These are phyloP conservation scores for Shargacucullia verbasci DNA, from an alignment of 2,888 invertebrate species.

Conservation along the genomic window DNA sequence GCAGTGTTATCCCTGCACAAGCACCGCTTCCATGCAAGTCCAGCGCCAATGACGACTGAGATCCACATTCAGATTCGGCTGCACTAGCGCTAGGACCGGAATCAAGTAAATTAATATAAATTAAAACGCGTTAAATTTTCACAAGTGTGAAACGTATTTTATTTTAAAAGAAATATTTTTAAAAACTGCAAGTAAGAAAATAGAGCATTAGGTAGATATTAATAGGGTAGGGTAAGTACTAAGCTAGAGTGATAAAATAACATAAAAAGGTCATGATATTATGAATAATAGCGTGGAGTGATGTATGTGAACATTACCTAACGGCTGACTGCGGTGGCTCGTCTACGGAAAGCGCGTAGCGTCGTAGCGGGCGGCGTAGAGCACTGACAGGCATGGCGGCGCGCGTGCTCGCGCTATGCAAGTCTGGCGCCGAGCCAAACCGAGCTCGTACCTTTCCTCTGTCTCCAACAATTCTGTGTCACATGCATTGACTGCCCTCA, in stretches of 20 bases:
- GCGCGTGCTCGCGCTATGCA: constrained; percentile 79
- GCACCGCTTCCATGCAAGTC: constrained; percentile 91
- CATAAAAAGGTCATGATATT: constrained; percentile 16
- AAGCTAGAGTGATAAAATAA: constrained; percentile 37
- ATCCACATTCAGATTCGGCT: constrained; percentile 87
- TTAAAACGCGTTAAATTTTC: background rate
- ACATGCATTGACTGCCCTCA: constrained; percentile 71
- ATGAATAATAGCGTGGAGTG: constrained; percentile 36
- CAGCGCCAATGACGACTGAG: constrained; percentile 93
- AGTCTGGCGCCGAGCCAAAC: constrained; percentile 90
- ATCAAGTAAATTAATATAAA: background rate
- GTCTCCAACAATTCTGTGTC: constrained; percentile 74
- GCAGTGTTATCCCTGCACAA: constrained; percentile 87
- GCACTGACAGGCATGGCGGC: constrained; percentile 77
- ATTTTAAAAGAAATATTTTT: background rate
- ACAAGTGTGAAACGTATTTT: background rate
- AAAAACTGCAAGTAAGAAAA: constrained; percentile 2
- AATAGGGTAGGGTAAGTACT: constrained; percentile 13
- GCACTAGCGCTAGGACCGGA: constrained; percentile 76
- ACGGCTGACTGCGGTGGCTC: constrained; percentile 90
- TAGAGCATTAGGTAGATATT: background rate
- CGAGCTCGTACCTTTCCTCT: constrained; percentile 76
- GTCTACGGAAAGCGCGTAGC: constrained; percentile 95
- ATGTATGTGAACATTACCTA: constrained; percentile 70
- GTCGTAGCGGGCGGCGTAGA: constrained; percentile 89